Evolutionary conservation across 2,888 invertebrate genomes (phyloP), one percentile per base, ranked within the genome.

Genomic region (Empis livida): DNA sequence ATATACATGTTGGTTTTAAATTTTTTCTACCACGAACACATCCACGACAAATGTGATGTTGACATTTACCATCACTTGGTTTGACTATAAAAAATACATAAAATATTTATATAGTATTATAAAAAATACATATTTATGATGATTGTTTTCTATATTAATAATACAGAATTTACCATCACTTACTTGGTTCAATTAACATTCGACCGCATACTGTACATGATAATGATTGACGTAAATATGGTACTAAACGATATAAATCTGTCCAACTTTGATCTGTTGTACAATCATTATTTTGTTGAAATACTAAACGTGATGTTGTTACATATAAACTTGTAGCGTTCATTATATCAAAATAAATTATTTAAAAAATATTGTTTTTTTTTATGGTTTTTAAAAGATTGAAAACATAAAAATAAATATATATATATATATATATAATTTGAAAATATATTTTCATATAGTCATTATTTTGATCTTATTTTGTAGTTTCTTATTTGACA

Each of bases 161-260:
- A n/a, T n/a, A n/a, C n/a, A n/a, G n/a, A n/a, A 93, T 53, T 79
- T 80, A 5, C 80, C 79, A 57, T 79, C 80, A 16, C 77, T 77
- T 82, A 61, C 81, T 82, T 8, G 93, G 92, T 61, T 87, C 84
- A 55, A 81, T 80, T 48, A 92, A 69, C 55, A 93, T 74, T 63
- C 84, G 82, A 51, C 84, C 83, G 68, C 94, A 94, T 47, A 92
- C 91, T 48, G 85, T 87, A 71, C 94, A 94, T 56, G 88, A 85
- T 58, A 94, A 74, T 53, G 88, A 84, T 66, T 89, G 88, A 49
- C 91, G 77, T 62, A 93, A 74, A 71, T 86, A 86, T 6, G 89
- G 87, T 57, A 93, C 78, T 60, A 87, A 77, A 57, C 85, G 78
- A 70, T 84, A 84, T 57, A 92, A 75, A 71, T 91, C 90, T 46